Base-by-base conservation (phyloP, 2,797 vertebrate genomes). In the Arrhamphus sclerolepis region DNA sequence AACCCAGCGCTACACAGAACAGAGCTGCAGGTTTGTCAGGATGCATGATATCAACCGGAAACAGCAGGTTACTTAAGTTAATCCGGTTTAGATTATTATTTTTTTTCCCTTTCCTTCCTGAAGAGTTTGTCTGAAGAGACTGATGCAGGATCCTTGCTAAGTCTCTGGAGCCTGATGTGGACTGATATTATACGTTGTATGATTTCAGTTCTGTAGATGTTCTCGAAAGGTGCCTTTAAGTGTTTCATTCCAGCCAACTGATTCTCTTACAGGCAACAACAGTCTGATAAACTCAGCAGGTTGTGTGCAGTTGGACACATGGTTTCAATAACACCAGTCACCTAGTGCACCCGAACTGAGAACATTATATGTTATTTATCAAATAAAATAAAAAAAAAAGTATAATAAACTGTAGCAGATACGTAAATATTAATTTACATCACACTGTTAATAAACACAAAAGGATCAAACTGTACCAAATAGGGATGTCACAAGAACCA, bases 201-300 rank as follows among this genome's bases (percentile, higher is more conserved):
- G 48, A 9, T 62, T 58, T 51, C n/a, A 50, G n/a, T 3, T 77
- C 62, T 63, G 22, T 40, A 40, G 26, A 58, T 63, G 47, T 16
- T 58, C 44, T 51, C 67, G 58, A 78, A 82, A 78, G 80, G 79
- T 86, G 86, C 80, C 81, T 86, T 85, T 77, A 70, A 55, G 67
- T 75, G 64, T 71, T 85, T 78, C 31, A 62, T 58, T 75, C 52
- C 58, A 65, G 60, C 54, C 59, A 46, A 54, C 20, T 53, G 17
- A 53, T 39, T 59, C 40, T n/a, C 7, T 62, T 56, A 16, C 22
- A 51, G 10, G 59, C 18, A 59, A 55, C 29, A 64, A 20, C 11
- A 19, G 17, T 39, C 11, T 63, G 19, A 72, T 55, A 21, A 69
- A 60, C 17, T 6, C 4, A 49, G 43, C 51, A 67, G 18, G 18